A percentile compares a stretch with the other conserved stretches of the same genome.
Conservation (phyloP, 1,140 invertebrate genomes). For the Wiebesia pumilae region DNA sequence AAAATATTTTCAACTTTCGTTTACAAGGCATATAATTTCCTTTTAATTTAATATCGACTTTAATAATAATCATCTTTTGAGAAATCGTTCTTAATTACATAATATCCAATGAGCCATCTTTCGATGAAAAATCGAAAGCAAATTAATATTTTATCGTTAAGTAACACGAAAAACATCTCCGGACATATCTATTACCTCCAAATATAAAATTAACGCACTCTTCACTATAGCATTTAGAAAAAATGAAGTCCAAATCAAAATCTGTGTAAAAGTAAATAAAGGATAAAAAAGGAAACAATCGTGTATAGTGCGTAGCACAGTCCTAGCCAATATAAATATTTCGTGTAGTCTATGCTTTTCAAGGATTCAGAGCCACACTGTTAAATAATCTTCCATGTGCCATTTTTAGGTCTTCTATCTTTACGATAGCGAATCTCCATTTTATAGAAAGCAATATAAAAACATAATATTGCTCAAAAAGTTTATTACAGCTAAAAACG, state of each 20-base stretch:
- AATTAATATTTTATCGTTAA: not conserved
- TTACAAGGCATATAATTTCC: not conserved
- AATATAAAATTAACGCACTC: not conserved
- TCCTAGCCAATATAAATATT: conserved; percentile 8
- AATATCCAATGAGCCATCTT: not conserved
- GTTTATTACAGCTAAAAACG: not conserved
- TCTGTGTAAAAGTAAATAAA: not conserved
- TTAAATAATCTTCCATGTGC: conserved; percentile 17
- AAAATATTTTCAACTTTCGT: not conserved
- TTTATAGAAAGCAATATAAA: conserved; percentile 1
- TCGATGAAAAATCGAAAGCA: not conserved
- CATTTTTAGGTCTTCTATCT: not conserved
- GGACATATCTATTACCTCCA: not conserved
- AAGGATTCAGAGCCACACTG: not conserved
- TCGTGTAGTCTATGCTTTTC: not conserved
- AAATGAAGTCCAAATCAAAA: not conserved
- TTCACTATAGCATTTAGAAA: not conserved
- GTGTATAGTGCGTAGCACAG: too few relatives aligned
- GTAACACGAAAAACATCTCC: not conserved
- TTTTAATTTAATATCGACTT: not conserved
- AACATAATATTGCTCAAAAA: not conserved
- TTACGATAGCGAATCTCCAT: not conserved
- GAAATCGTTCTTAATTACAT: not conserved
- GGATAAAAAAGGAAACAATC: not conserved
- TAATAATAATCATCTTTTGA: not conserved